phyloP scores from a whole-genome alignment of 2,113 vertebrate species.

The Boulengeromyrus knoepffleri region DNA sequence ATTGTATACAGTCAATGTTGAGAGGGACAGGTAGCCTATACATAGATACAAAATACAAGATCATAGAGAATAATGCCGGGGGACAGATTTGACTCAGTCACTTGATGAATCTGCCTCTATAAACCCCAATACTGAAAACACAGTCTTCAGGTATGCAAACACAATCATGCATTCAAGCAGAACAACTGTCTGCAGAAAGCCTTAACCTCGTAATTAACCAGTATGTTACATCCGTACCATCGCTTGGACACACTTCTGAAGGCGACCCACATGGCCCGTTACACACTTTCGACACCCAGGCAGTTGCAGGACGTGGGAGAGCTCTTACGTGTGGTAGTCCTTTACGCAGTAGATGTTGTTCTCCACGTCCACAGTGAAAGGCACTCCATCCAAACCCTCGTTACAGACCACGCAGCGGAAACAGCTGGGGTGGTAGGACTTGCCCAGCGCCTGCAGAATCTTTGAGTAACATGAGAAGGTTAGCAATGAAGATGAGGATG shows the following conservation, averaged over 20 bases:
- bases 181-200: neutral
- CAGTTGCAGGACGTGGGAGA: neutral
- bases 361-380: constrained; percentile 76
- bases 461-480: constrained; percentile 34
- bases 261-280: no score
- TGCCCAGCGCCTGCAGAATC: constrained; percentile 85
- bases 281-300: neutral
- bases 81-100: neutral
- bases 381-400: constrained; percentile 73
- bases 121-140: neutral
- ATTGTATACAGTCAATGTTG: neutral
- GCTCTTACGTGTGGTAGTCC: constrained; percentile 81
- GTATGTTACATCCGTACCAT: neutral
- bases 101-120: neutral
- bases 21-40: neutral
- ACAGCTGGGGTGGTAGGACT: constrained; percentile 82
- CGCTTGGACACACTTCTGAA: neutral
- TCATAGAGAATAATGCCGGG: neutral
- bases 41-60: neutral
- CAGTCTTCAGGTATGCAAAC: neutral
- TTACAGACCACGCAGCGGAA: constrained; percentile 82
- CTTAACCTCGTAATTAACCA: neutral
- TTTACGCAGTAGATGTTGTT: constrained; percentile 84
- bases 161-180: neutral
- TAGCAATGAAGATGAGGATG: neutral